Percentiles rank a stretch among this genome's conserved stretches.
These are phyloP conservation scores for Lacerta viridis DNA, from an alignment of 2,797 vertebrate genomes.

Conservation along the genomic window DNA sequence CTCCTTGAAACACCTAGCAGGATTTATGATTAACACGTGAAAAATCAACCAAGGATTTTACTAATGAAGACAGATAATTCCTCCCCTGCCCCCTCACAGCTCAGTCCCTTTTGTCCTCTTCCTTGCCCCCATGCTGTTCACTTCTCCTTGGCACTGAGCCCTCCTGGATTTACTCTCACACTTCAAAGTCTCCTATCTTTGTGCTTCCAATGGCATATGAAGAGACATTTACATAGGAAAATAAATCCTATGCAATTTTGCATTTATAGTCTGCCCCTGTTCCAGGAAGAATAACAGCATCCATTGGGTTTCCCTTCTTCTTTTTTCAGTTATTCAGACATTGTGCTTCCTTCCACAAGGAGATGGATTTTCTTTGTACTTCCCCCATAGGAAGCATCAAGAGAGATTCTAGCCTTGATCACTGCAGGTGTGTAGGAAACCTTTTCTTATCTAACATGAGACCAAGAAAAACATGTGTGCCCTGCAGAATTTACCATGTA, in stretches of 20 bases:
- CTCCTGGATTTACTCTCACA: not conserved
- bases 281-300: constrained; percentile 44
- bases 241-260: constrained; percentile 32
- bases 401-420: constrained; percentile 44
- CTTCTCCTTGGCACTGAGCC: constrained; percentile 5
- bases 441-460: constrained; percentile 65
- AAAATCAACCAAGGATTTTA: not conserved
- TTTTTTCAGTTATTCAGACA: constrained; percentile 14
- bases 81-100: not conserved
- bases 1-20: not conserved
- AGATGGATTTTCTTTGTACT: constrained; percentile 15
- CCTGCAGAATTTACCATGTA: constrained; percentile 70
- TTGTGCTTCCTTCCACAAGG: constrained; percentile 14
- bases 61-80: not conserved
- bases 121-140: constrained; percentile 1
- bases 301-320: constrained; percentile 12
- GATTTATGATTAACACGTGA: not conserved
- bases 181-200: not conserved
- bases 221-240: constrained; percentile 23
- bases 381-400: constrained; percentile 28
- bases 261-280: constrained; percentile 9
- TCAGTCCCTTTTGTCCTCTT: not conserved
- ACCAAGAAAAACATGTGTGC: constrained; percentile 71
- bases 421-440: constrained; percentile 50
- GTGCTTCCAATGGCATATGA: not conserved